A percentile compares a stretch with the other conserved stretches of the same genome.
Evolutionary conservation across 37 sponge, comb jelly and placozoan species (phyloP).

Genomic region (Halichondria panicea): DNA sequence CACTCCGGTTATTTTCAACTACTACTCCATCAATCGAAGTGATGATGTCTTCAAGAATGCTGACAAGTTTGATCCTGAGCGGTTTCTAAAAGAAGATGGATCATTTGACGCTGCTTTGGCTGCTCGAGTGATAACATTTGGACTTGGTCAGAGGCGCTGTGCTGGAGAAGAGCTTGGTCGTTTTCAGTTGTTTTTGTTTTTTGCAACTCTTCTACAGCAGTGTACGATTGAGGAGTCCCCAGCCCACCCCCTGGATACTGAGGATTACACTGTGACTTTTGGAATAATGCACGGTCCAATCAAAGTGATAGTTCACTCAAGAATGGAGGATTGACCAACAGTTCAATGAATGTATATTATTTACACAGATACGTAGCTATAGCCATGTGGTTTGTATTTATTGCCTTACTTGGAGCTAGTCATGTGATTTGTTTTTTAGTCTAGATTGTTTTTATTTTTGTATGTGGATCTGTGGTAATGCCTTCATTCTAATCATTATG

Average conservation of each 20-base stretch:
- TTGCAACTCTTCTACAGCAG: slow-evolving; percentile 27
- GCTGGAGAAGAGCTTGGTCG: slow-evolving; percentile 34
- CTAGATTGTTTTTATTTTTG: no score
- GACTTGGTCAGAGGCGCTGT: slow-evolving; percentile 36
- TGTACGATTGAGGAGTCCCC: slow-evolving; percentile 29
- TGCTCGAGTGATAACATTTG: slow-evolving; percentile 19
- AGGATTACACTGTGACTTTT: slow-evolving; percentile 28
- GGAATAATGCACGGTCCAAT: slow-evolving; percentile 8
- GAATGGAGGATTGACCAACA: no score
- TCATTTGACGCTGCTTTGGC: not conserved
- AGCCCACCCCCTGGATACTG: slow-evolving; percentile 20
- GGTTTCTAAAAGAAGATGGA: slow-evolving; percentile 26
- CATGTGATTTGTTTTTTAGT: no score
- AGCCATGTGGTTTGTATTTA: no score
- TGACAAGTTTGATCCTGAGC: slow-evolving; percentile 29
- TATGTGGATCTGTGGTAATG: no score
- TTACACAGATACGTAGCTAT: no score
- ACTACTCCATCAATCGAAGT: slow-evolving; percentile 25
- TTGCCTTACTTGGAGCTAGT: no score
- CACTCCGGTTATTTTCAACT: slow-evolving; percentile 40
- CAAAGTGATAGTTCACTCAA: slow-evolving; percentile 32
- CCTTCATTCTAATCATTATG: no score
- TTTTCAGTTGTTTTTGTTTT: slow-evolving; percentile 35
- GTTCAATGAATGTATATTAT: no score
- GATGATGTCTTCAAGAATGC: slow-evolving; percentile 27